These are phyloP conservation scores for Drosophila anomelani DNA, from an alignment of 2,888 invertebrate genomes.

Conservation along the genomic window DNA sequence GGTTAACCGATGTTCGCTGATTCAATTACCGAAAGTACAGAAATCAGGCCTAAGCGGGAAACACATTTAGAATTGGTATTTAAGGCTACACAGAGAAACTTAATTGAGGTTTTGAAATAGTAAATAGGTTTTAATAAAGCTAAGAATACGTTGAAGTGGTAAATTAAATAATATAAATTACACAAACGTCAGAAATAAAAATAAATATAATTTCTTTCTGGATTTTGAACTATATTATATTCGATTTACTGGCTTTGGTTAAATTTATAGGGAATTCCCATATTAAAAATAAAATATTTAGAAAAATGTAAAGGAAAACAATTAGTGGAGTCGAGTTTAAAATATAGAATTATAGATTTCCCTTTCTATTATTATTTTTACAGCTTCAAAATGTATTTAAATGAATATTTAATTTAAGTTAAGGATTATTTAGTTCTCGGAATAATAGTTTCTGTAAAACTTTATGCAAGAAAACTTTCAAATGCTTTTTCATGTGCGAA, in stretches of 20 bases:
- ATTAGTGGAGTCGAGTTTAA: background rate
- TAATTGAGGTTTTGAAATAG: background rate
- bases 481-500: background rate
- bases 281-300: background rate
- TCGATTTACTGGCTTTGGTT: too few relatives aligned
- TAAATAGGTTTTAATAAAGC: background rate
- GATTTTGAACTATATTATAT: background rate
- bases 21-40: conserved; percentile 28
- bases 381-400: background rate
- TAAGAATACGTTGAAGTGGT: background rate
- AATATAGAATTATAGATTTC: too few relatives aligned
- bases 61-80: background rate
- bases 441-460: background rate
- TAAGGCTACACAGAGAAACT: background rate
- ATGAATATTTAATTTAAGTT: background rate
- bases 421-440: background rate
- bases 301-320: background rate
- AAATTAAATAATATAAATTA: too few relatives aligned
- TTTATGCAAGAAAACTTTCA: background rate
- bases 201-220: background rate
- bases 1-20: conserved; percentile 24
- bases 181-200: background rate
- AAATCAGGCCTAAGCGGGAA: background rate
- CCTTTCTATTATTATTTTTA: too few relatives aligned
- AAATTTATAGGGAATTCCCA: accelerated